A percentile compares a stretch with the other conserved stretches of the same genome.
Evolutionary conservation across 2,113 vertebrate species (phyloP).

Genomic region (Gadus macrocephalus): DNA sequence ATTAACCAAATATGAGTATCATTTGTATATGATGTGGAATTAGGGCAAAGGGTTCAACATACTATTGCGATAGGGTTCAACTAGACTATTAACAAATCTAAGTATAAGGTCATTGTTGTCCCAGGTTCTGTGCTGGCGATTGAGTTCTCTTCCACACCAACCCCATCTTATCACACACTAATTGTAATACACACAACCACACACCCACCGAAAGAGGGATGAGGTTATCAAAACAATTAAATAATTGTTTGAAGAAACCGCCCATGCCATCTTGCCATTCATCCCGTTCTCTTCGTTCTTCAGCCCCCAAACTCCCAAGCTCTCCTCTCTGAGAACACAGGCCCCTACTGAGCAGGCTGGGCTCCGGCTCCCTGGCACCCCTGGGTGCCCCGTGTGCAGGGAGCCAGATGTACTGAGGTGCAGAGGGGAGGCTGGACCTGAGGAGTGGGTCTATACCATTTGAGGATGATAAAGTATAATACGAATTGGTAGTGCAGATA

Average conservation of each 20-base stretch:
- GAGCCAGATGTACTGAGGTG: slow-evolving; percentile 50
- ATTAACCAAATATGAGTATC: too few relatives aligned
- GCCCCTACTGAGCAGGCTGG: slow-evolving; percentile 47
- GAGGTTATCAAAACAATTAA: slow-evolving; percentile 56
- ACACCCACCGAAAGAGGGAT: slow-evolving; percentile 32
- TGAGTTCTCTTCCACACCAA: neutral
- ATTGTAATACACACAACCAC: neutral
- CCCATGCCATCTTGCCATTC: slow-evolving; percentile 23
- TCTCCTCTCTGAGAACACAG: slow-evolving; percentile 67
- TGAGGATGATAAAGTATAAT: neutral
- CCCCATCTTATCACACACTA: too few relatives aligned
- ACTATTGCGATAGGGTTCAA: too few relatives aligned
- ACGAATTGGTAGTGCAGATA: too few relatives aligned
- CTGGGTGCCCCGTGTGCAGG: slow-evolving; percentile 12
- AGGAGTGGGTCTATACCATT: slow-evolving; percentile 3
- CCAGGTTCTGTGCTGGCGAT: neutral
- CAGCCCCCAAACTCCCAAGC: slow-evolving; percentile 15
- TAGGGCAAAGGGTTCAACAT: too few relatives aligned
- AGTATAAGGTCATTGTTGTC: neutral
- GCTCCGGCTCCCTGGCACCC: slow-evolving; percentile 61
- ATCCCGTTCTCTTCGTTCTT: slow-evolving; percentile 16
- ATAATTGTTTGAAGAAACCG: neutral
- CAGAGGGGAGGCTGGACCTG: slow-evolving; percentile 8
- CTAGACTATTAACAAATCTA: neutral
- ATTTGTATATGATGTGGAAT: too few relatives aligned